Percentiles rank a stretch among this genome's conserved stretches.
Conservation (phyloP, 2,113 vertebrate genomes). For the Amphiprion percula region DNA sequence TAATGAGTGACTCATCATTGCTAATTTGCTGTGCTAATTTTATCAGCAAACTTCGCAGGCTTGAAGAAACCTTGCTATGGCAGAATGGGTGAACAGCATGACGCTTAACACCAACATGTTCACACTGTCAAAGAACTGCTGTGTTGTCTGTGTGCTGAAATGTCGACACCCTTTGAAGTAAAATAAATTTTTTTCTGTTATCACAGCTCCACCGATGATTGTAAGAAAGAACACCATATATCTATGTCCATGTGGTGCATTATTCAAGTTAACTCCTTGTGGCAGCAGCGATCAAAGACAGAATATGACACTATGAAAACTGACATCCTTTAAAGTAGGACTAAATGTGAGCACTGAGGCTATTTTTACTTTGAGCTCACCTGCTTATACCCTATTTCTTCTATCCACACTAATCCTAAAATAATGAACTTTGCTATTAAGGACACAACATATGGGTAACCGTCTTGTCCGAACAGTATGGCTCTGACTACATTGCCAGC, state of each 20-base stretch:
- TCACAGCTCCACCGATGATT: background rate
- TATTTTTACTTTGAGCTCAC: background rate
- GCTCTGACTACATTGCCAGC: constrained; percentile 11
- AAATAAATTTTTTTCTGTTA: background rate
- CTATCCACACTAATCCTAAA: constrained; percentile 21
- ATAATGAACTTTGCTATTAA: constrained; percentile 22
- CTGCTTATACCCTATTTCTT: background rate
- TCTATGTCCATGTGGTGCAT: background rate
- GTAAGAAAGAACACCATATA: background rate
- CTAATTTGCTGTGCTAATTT: constrained; percentile 75
- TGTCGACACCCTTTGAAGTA: background rate
- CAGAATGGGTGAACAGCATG: constrained; percentile 53
- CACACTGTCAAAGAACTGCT: constrained; percentile 23
- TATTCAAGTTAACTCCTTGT: background rate
- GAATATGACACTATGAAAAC: background rate
- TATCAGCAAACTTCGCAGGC: constrained; percentile 60
- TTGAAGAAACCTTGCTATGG: constrained; percentile 47
- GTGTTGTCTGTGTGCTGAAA: background rate
- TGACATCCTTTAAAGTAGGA: background rate
- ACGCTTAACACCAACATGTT: constrained; percentile 31
- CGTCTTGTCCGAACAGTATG: background rate
- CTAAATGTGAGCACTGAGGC: background rate
- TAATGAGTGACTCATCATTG: constrained; percentile 74
- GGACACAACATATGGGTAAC: constrained; percentile 13
- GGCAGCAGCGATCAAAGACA: background rate